phyloP scores from a whole-genome alignment of 2,113 vertebrate genomes.

The Phyllostomus discolor region DNA sequence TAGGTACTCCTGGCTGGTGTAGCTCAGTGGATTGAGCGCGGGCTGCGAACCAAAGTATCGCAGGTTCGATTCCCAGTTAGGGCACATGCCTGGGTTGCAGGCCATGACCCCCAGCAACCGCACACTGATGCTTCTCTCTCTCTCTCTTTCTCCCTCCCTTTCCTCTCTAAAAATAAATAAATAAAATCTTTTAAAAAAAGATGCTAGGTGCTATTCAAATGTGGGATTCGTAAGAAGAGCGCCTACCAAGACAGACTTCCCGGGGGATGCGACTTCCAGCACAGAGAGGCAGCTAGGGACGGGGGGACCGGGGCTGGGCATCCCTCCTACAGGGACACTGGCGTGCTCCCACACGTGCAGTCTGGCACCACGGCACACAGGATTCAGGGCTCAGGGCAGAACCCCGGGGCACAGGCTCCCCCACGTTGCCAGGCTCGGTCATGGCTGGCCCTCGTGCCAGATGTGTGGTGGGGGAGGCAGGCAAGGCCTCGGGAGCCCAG shows the following conservation, averaged over 20 bases:
- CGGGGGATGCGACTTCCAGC: neutral
- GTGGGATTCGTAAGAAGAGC: neutral
- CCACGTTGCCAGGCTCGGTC: neutral
- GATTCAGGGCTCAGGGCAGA: neutral
- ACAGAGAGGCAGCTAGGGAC: neutral
- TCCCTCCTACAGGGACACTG: neutral
- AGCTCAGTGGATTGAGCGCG: too few species aligned
- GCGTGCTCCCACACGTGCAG: fast-evolving
- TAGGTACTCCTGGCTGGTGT: too few species aligned
- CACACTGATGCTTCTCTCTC: too few species aligned
- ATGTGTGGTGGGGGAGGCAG: neutral
- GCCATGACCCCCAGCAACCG: too few species aligned
- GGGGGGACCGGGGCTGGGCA: neutral
- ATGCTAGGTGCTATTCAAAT: neutral
- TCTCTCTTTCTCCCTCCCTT: too few species aligned
- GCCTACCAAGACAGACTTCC: neutral
- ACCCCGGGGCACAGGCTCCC: neutral
- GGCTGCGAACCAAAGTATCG: too few species aligned
- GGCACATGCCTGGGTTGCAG: too few species aligned
- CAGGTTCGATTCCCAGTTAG: too few species aligned
- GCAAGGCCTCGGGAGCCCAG: neutral
- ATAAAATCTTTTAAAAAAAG: too few species aligned
- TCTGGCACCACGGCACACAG: too few species aligned
- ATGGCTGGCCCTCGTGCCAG: neutral
- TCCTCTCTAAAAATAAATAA: too few species aligned